Base-by-base conservation (phyloP, 2,113 vertebrate species). In the Rhinolophus ferrumequinum region DNA sequence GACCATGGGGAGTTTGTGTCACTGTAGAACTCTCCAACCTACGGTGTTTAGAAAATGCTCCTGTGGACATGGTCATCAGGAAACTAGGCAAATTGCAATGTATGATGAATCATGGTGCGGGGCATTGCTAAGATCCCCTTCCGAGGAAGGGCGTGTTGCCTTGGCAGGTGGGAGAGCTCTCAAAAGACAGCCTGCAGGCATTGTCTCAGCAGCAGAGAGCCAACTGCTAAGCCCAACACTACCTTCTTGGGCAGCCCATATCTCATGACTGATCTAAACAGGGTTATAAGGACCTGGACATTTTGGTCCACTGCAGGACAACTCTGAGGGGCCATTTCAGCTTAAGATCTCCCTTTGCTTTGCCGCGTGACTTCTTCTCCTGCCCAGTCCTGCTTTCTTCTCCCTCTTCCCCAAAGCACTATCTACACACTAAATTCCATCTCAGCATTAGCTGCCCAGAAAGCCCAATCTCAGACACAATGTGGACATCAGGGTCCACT, bases 291-390 rank as follows among this genome's bases (percentile, higher is more conserved):
- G 75, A 66, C 14, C 52, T 80, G n/a, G n/a, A 16, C 15, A n/a
- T 70, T 85, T 58, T 47, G 33, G 22, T 15, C 19, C 52, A 69
- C 26, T 33, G 28, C 26, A 69, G 60, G 47, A 15, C 54, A 44
- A 66, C 5, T 60, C 41, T 44, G 35, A 75, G 0, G 12, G 52
- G 35, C 8, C 12, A 26, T 62, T 18, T 41, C 80, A 58, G 66
- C 79, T 58, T 93, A 58, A 70, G 24, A 11, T 70, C 54, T 41
- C 19, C 50, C 50, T 47, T 60, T 73, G n/a, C 26, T 93, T 88
- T 93, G 41, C 6, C 7, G 0, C 18, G 10, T 67, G 80, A 76
- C 33, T 79, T 95, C 33, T 70, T 66, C 58, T 26, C 75, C 35
- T 75, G 30, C 30, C 15, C 30, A 70, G 11, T 84, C 26, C 38